A percentile compares a stretch with the other conserved stretches of the same genome.
phyloP scores from a whole-genome alignment of 2,113 vertebrate species.

The Clinocottus analis region DNA sequence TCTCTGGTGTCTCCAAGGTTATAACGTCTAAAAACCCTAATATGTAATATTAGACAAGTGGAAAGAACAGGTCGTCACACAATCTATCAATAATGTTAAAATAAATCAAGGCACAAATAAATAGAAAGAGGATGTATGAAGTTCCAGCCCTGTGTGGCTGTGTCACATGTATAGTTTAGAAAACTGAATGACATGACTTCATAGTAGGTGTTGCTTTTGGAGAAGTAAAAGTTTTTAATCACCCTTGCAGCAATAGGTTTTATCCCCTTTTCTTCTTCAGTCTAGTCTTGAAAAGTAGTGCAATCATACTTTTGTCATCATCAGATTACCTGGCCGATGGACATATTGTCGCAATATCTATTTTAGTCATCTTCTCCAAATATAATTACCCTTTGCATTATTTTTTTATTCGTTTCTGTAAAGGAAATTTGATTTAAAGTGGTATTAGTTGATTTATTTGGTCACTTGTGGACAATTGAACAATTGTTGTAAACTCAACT shows the following conservation, averaged over 20 bases:
- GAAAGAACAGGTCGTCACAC: neutral
- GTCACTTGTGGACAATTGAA: neutral
- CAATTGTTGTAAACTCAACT: neutral
- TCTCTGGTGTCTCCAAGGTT: constrained; percentile 16
- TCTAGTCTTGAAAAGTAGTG: neutral
- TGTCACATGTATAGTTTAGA: neutral
- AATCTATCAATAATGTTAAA: neutral
- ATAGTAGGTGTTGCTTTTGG: neutral
- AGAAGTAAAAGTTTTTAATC: neutral
- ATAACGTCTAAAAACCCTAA: neutral
- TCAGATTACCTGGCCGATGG: neutral
- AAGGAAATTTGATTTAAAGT: neutral
- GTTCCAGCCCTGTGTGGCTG: neutral
- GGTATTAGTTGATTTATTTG: neutral
- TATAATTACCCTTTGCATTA: neutral
- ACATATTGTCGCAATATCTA: neutral
- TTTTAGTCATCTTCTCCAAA: neutral
- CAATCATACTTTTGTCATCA: neutral
- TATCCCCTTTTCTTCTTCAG: neutral
- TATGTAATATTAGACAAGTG: neutral
- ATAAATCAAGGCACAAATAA: neutral
- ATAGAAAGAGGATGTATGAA: neutral
- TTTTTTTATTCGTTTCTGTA: neutral
- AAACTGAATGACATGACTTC: neutral
- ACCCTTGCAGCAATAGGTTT: neutral